Conservation (phyloP, 2,113 vertebrate species). For the Dermatemys mawii region DNA sequence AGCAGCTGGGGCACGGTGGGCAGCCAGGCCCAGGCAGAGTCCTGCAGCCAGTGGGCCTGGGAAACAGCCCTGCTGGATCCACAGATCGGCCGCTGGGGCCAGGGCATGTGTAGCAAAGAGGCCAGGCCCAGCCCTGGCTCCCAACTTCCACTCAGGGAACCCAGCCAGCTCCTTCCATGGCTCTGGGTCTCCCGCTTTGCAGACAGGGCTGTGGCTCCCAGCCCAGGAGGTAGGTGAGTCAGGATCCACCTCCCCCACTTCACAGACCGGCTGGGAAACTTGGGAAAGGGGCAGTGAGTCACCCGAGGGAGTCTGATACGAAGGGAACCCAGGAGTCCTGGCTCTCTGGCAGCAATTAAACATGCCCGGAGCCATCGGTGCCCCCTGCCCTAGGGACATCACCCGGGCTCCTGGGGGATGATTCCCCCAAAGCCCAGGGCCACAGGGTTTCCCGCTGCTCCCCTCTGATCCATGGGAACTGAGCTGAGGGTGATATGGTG, state of each 20-base stretch:
- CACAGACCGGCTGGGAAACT: not conserved
- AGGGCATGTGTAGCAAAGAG: not conserved
- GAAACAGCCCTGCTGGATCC: accelerated
- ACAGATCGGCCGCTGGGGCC: too few relatives aligned
- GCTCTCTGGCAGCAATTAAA: not conserved
- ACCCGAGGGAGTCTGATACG: not conserved
- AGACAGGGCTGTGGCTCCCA: not conserved
- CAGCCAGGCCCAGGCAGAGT: too few relatives aligned
- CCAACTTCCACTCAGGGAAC: too few relatives aligned
- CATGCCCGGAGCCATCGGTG: not conserved
- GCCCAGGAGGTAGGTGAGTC: too few relatives aligned
- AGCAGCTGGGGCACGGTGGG: not conserved
- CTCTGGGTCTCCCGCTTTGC: too few relatives aligned
- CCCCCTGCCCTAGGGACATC: not conserved
- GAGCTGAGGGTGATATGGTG: not conserved
- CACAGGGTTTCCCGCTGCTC: not conserved
- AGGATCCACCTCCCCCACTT: too few relatives aligned
- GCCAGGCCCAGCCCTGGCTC: not conserved
- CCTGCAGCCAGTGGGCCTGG: accelerated
- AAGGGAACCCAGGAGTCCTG: not conserved
- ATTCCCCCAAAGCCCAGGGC: not conserved
- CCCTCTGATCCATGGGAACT: not conserved
- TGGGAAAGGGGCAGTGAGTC: not conserved
- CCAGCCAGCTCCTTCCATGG: not conserved
- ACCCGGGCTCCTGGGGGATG: not conserved